Evolutionary conservation across 37 sponge, comb jelly and placozoan genomes (phyloP).

Genomic region (Geodia barretti): DNA sequence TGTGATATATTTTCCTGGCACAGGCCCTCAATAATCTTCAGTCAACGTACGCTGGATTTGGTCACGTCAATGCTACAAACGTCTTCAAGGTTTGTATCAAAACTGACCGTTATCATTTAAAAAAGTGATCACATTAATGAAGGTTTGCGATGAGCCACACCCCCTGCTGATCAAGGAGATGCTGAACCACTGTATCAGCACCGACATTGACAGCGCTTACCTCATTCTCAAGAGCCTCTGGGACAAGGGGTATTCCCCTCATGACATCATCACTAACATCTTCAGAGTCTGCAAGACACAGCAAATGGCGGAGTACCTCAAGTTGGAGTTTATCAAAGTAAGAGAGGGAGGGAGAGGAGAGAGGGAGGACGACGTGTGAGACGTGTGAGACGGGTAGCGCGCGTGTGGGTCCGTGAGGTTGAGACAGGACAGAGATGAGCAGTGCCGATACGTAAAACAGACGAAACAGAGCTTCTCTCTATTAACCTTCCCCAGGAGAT

Average conservation of each 20-base stretch:
- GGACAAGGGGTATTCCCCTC: constrained; percentile 96
- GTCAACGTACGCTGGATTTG: constrained; percentile 91
- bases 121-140: background rate
- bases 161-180: constrained; percentile 96
- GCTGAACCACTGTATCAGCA: constrained; percentile 76
- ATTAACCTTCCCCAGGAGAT: constrained; percentile 91
- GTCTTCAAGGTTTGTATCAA: constrained; percentile 99
- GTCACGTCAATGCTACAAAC: constrained; percentile 90
- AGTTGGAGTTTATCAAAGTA: constrained; percentile 96
- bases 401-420: background rate
- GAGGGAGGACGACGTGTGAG: background rate
- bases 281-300: constrained; percentile 93
- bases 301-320: constrained; percentile 93
- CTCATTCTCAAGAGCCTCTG: constrained; percentile 86
- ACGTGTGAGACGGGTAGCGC: background rate
- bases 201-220: constrained; percentile 85
- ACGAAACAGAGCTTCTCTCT: too few relatives aligned
- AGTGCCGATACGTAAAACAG: too few relatives aligned
- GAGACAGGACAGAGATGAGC: too few relatives aligned
- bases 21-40: constrained; percentile 94
- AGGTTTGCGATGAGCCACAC: constrained; percentile 99
- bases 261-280: constrained; percentile 95
- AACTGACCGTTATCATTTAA: too few relatives aligned
- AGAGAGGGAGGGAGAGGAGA: too few relatives aligned
- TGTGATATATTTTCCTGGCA: background rate